Evolutionary conservation across 2,113 vertebrate genomes (phyloP).

Genomic region (Bos taurus): ARS-UCD2.0 NC_037330.1:70492501-70493000

Average conservation of each 20-base stretch:
- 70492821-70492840: background rate
- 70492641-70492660: background rate
- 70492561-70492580: background rate
- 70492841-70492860: background rate
- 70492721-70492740: background rate
- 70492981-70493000: background rate
- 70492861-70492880: background rate
- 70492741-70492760: background rate
- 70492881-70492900: background rate
- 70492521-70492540: background rate
- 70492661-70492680: background rate
- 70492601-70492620: background rate
- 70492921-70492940: background rate
- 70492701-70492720: background rate
- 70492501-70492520: background rate
- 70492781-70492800: background rate
- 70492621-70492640: background rate
- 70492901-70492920: background rate
- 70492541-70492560: fast-evolving
- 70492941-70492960: background rate
- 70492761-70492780: background rate
- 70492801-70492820: background rate
- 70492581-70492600: background rate
- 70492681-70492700: background rate
- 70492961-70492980: background rate